phyloP scores from a whole-genome alignment of 2,113 vertebrate species.

The Coryphaenoides rupestris region DNA sequence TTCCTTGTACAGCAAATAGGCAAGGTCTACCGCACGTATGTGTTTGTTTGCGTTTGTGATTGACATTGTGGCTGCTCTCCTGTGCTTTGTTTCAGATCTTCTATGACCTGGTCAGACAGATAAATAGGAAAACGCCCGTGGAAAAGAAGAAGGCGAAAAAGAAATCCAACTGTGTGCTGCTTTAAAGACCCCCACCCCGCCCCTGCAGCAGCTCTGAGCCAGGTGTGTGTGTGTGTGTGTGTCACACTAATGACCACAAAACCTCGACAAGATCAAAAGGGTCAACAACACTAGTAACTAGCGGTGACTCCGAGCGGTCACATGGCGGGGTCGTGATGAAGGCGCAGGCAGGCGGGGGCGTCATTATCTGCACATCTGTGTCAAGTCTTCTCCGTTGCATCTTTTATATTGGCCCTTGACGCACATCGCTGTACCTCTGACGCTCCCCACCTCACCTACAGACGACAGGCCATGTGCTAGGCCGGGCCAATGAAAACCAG shows the following conservation, averaged over 20 bases:
- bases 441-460: too few relatives aligned
- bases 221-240: conserved; percentile 70
- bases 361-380: too few relatives aligned
- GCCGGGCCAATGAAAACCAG: too few relatives aligned
- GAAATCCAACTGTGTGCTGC: conserved; percentile 94
- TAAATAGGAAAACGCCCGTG: conserved; percentile 99
- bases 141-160: conserved; percentile 99
- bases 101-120: conserved; percentile 99
- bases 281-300: too few relatives aligned
- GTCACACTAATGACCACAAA: neutral
- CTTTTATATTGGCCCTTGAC: too few relatives aligned
- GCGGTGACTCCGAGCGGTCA: too few relatives aligned
- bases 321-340: too few relatives aligned
- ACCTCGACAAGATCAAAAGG: neutral
- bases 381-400: too few relatives aligned
- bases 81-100: conserved; percentile 82
- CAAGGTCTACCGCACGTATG: neutral
- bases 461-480: too few relatives aligned
- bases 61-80: neutral
- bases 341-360: too few relatives aligned
- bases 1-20: neutral
- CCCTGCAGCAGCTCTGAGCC: conserved; percentile 94
- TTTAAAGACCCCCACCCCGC: conserved; percentile 77
- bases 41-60: neutral
- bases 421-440: too few relatives aligned